These are phyloP conservation scores for Euleptes europaea DNA, from an alignment of 2,113 vertebrate genomes.

Conservation along the genomic window DNA sequence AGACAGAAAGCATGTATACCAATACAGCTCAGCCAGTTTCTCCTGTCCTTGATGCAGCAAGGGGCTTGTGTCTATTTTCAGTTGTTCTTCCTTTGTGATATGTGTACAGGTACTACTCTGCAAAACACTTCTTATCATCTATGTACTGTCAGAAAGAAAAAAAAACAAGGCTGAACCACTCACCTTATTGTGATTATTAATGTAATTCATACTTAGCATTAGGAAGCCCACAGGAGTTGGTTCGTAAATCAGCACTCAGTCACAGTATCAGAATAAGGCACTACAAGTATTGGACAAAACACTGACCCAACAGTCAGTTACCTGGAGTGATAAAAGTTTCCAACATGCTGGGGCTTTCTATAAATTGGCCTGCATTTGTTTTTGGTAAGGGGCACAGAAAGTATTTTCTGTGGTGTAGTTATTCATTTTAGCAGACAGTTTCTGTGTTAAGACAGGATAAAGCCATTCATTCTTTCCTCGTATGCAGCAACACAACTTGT, in stretches of 20 bases:
- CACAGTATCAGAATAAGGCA: background rate
- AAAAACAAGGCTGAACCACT: background rate
- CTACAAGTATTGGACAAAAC: background rate
- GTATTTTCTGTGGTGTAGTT: background rate
- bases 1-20: background rate
- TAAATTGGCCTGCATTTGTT: accelerated
- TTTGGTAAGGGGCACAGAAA: accelerated
- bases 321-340: background rate
- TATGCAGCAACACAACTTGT: background rate
- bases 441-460: conserved; percentile 34
- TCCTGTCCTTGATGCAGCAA: background rate
- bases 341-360: background rate
- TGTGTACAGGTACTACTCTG: background rate
- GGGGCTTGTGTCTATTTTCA: background rate
- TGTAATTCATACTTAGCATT: background rate
- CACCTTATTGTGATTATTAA: background rate
- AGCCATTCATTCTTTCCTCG: conserved; percentile 20
- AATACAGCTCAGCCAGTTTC: background rate
- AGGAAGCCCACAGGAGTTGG: background rate
- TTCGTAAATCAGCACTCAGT: background rate
- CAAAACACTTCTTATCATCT: background rate
- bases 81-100: background rate
- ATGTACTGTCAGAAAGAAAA: background rate
- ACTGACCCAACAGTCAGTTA: background rate
- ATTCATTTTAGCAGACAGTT: conserved; percentile 29